Base-by-base conservation (phyloP, 2,797 vertebrate genomes). In the Enteromius anoplus region DNA sequence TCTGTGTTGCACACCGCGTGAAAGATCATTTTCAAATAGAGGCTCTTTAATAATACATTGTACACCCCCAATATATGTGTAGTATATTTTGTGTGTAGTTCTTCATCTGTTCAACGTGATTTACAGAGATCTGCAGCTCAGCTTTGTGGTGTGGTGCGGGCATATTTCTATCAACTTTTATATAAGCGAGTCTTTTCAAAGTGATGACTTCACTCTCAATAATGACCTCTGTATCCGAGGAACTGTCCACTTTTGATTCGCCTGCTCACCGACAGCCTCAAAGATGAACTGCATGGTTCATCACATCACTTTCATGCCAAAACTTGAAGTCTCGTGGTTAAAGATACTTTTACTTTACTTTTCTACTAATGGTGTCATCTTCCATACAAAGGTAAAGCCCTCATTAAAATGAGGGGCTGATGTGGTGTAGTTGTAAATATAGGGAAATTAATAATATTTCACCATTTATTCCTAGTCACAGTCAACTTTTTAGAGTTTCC, bases 151-250 rank as follows among this genome's bases (percentile, higher is more conserved):
- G 8, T 47, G 15, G 15, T 32, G 40, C 32, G 15, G 60, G 10
- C 21, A 21, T 51, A 23, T 40, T 64, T 65, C n/a, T 10, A 23
- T 49, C 10, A n/a, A 49, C 45, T 45, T 64, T 32, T 2, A 77
- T n/a, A 55, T 58, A 58, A 80, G 78, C 6, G 4, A 65, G 37
- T 58, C 17, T 80, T 71, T 40, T 69, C 3, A 17, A 26, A 14
- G 17, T 32, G 32, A 9, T 14, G 78, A 55, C 21, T 70, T 70
- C 34, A 21, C 49, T 14, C 10, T 32, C 65, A 69, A 15, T 80
- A 69, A 80, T 80, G 65, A 70, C 34, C 37, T 80, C 17, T 4
- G 51, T 32, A 58, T 70, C n/a, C 15, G 19, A 32, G 37, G 51
- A 80, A 45, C 65, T 1, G 49, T 70, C 51, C 3, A 12, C 51